Conservation (phyloP, 2,797 vertebrate species). For the Adelosebastes latens region DNA sequence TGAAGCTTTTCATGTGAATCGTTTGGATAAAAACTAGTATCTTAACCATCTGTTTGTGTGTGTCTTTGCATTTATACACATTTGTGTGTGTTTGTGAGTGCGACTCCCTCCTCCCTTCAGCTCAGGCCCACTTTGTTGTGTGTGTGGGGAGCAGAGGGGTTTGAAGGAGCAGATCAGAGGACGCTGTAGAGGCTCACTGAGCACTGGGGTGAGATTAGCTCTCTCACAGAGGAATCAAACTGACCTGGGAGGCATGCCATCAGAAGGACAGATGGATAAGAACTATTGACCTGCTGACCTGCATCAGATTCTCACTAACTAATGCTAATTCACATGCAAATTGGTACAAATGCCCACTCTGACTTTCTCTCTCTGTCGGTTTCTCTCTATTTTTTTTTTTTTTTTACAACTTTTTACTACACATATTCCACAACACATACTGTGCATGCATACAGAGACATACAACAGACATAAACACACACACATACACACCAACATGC, state of each 20-base stretch:
- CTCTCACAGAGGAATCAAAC: constrained; percentile 76
- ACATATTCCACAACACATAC: neutral
- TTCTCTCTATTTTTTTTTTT: neutral
- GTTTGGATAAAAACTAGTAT: constrained; percentile 21
- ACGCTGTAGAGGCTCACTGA: constrained; percentile 78
- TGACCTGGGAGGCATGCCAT: constrained; percentile 81
- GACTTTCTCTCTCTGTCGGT: constrained; percentile 36
- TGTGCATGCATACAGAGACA: neutral
- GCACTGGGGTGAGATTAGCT: constrained; percentile 79
- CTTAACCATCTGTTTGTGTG: constrained; percentile 42
- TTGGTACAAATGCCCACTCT: constrained; percentile 67
- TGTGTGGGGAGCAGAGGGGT: constrained; percentile 42
- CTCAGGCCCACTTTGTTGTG: constrained; percentile 47
- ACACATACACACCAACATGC: constrained; percentile 27
- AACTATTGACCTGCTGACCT: constrained; percentile 83
- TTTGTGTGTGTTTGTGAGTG: constrained; percentile 5
- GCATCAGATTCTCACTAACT: constrained; percentile 76
- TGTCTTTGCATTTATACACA: neutral
- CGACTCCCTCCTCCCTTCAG: constrained; percentile 11
- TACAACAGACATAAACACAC: constrained; percentile 3
- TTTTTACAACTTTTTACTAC: neutral
- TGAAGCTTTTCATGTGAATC: neutral
- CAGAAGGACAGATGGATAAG: constrained; percentile 84
- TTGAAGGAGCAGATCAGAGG: constrained; percentile 81
- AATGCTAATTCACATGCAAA: constrained; percentile 79